Evolutionary conservation across 2,113 vertebrate species (phyloP).

Genomic region (Calidris pygmaea): DNA sequence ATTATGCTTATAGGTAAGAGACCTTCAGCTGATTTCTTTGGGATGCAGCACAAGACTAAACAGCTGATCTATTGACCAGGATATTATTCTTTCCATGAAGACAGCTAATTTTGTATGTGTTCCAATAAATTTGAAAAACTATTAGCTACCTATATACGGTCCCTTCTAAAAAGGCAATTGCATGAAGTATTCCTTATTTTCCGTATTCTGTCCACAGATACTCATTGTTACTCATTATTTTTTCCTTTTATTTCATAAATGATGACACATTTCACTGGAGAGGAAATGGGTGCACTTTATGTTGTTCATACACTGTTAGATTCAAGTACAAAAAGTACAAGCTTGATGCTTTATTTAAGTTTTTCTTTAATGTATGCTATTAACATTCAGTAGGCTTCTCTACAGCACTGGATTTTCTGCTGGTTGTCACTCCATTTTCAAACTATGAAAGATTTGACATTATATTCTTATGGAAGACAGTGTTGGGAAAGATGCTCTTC

Average conservation of each 20-base stretch:
- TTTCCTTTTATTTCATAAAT: background rate
- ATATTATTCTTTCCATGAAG: background rate
- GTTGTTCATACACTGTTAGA: background rate
- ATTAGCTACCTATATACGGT: background rate
- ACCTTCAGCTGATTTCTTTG: background rate
- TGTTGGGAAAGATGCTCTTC: background rate
- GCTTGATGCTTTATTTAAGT: background rate
- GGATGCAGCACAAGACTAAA: background rate
- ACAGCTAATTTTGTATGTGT: background rate
- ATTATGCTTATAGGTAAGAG: background rate
- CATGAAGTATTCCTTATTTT: background rate
- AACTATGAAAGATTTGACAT: background rate
- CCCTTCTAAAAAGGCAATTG: background rate
- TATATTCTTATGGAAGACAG: background rate
- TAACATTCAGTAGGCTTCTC: background rate
- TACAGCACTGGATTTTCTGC: background rate
- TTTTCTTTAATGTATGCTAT: background rate
- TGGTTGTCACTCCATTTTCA: background rate
- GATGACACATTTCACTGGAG: background rate
- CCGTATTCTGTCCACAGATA: background rate
- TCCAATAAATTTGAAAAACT: background rate
- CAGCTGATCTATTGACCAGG: background rate
- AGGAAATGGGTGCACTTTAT: background rate
- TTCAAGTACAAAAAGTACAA: background rate
- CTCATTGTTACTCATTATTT: background rate